These are phyloP conservation scores for Laothoe populi DNA, from an alignment of 2,888 invertebrate genomes.

Conservation along the genomic window DNA sequence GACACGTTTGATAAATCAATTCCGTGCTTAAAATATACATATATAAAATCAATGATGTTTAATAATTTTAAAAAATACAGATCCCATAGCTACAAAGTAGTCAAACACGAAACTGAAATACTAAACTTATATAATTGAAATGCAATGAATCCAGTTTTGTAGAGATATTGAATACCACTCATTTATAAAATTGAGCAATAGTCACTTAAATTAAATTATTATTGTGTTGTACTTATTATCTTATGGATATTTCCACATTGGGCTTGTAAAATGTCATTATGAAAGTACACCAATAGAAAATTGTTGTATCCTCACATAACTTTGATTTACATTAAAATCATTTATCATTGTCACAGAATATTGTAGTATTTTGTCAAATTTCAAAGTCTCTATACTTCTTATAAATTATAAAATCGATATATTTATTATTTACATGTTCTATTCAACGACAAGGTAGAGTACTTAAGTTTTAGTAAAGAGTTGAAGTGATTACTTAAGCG, in stretches of 20 bases:
- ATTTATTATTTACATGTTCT: conserved; percentile 77
- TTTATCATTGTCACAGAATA: conserved; percentile 15
- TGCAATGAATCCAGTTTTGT: conserved; percentile 3
- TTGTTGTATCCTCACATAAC: conserved; percentile 27
- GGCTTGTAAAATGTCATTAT: conserved; percentile 40
- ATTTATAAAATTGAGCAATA: conserved; percentile 79
- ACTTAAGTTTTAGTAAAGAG: conserved; percentile 52
- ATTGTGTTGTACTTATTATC: conserved; percentile 77
- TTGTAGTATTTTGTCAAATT: conserved; percentile 30
- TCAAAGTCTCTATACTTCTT: conserved; percentile 55
- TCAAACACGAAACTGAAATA: background rate
- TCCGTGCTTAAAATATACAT: conserved; percentile 40
- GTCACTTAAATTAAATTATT: conserved; percentile 72
- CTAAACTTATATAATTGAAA: conserved; percentile 4
- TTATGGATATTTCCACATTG: conserved; percentile 62
- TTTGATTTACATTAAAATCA: conserved; percentile 27
- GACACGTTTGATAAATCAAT: conserved; percentile 44
- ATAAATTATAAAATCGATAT: conserved; percentile 79
- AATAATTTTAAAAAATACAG: conserved; percentile 16
- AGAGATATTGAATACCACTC: conserved; percentile 49
- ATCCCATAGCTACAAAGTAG: background rate
- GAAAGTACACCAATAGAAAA: conserved; percentile 23
- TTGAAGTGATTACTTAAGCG: conserved; percentile 50
- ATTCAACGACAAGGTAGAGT: conserved; percentile 77
- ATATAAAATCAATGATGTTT: conserved; percentile 12